Evolutionary conservation across 2,888 invertebrate genomes (phyloP).

Genomic region (Scaptomyza reducta): DNA sequence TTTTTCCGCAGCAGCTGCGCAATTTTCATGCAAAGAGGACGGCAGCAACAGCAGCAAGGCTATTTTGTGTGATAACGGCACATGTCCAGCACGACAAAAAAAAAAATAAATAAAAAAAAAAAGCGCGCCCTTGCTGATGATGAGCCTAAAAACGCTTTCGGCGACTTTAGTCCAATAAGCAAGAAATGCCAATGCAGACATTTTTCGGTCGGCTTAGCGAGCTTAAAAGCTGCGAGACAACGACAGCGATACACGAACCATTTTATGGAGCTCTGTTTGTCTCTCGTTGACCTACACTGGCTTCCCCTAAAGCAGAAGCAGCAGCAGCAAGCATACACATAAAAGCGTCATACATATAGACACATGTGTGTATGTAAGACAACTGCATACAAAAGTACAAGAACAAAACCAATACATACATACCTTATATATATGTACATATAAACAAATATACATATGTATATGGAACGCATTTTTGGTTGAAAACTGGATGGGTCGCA

Average conservation of each 20-base stretch:
- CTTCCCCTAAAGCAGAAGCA: slow-evolving; percentile 39
- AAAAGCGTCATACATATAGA: slow-evolving; percentile 13
- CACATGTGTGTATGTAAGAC: slow-evolving; percentile 4
- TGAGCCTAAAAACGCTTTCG: slow-evolving; percentile 16
- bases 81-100: slow-evolving; percentile 15
- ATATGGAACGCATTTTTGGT: slow-evolving; percentile 66
- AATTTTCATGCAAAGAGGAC: not conserved
- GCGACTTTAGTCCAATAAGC: slow-evolving; percentile 38
- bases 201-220: slow-evolving; percentile 22
- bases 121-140: slow-evolving; percentile 6
- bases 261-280: slow-evolving; percentile 47
- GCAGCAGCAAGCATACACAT: slow-evolving; percentile 12
- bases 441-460: slow-evolving; percentile 3
- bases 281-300: slow-evolving; percentile 67
- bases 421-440: not conserved
- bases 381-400: slow-evolving; percentile 20
- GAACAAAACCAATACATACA: slow-evolving; percentile 2
- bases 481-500: slow-evolving; percentile 48
- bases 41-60: slow-evolving; percentile 22
- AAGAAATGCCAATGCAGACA: slow-evolving; percentile 33
- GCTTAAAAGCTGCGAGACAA: slow-evolving; percentile 44
- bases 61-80: slow-evolving; percentile 50
- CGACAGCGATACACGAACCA: slow-evolving; percentile 23
- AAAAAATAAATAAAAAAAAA: too few species aligned
- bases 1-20: slow-evolving; percentile 29